Evolutionary conservation across 2,888 invertebrate genomes (phyloP).

Genomic region (Arctia plantaginis): DNA sequence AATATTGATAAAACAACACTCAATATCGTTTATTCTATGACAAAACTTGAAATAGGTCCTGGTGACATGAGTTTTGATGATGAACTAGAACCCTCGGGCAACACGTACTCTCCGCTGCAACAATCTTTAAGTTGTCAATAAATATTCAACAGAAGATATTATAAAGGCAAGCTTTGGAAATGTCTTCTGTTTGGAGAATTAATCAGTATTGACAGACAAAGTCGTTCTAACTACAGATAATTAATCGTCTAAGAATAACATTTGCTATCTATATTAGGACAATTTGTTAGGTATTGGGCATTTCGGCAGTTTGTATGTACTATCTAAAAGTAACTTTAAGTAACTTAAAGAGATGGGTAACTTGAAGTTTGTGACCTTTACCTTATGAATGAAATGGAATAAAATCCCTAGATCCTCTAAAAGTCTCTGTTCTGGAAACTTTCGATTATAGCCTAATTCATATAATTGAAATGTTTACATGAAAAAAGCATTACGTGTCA

Average conservation of each 20-base stretch:
- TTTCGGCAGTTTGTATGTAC: not conserved
- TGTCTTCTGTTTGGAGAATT: not conserved
- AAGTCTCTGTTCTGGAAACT: not conserved
- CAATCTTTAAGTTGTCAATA: not conserved
- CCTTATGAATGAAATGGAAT: not conserved
- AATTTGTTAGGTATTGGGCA: not conserved
- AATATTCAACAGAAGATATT: not conserved
- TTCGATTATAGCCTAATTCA: not conserved
- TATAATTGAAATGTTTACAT: not conserved
- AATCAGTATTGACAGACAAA: not conserved
- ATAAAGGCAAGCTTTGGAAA: not conserved
- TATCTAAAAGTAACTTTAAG: no score
- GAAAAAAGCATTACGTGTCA: constrained; percentile 63
- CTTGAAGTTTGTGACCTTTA: not conserved
- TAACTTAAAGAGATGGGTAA: no score
- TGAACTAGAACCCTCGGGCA: not conserved
- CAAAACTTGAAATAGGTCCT: not conserved
- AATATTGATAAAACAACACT: not conserved
- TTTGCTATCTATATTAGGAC: not conserved
- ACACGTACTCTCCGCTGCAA: not conserved
- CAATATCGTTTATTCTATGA: not conserved
- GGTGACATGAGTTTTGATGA: not conserved
- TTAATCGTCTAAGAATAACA: not conserved
- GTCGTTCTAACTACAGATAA: not conserved
- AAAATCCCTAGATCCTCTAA: not conserved